A percentile compares a stretch with the other conserved stretches of the same genome.
phyloP scores from a whole-genome alignment of 2,113 vertebrate species.

The Amblyornis subalaris region DNA sequence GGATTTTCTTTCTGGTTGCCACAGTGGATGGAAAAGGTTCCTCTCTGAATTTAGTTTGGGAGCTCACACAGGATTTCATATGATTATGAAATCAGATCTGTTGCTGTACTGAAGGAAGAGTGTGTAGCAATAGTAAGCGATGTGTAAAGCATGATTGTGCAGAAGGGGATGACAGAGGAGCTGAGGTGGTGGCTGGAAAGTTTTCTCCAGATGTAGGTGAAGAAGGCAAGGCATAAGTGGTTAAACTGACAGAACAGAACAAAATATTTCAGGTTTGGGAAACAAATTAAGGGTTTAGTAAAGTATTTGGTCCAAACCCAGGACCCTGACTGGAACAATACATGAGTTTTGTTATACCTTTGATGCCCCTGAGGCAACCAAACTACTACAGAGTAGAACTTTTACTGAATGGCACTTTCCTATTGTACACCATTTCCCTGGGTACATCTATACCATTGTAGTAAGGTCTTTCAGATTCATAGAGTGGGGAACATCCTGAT shows the following conservation, averaged over 20 bases:
- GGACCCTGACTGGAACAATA: not conserved
- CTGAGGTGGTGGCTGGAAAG: not conserved
- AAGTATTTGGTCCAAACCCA: not conserved
- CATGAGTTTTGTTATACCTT: no score
- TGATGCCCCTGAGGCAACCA: not conserved
- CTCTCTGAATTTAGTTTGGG: not conserved
- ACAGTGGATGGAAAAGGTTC: not conserved
- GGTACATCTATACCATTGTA: not conserved
- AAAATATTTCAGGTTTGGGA: not conserved
- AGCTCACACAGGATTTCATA: not conserved
- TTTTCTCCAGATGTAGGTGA: not conserved
- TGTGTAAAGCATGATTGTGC: not conserved
- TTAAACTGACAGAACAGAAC: not conserved
- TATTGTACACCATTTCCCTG: not conserved
- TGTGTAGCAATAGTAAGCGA: not conserved
- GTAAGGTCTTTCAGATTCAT: not conserved
- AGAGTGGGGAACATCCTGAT: not conserved
- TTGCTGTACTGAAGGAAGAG: not conserved
- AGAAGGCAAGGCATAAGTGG: not conserved
- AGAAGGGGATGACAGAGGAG: not conserved
- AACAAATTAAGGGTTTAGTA: not conserved
- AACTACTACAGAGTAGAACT: not conserved
- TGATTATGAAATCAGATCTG: not conserved
- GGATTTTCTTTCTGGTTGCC: not conserved
- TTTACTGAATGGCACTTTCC: not conserved